Conservation (phyloP, 2,888 invertebrate genomes). For the Caenorhabditis virilis region DNA sequence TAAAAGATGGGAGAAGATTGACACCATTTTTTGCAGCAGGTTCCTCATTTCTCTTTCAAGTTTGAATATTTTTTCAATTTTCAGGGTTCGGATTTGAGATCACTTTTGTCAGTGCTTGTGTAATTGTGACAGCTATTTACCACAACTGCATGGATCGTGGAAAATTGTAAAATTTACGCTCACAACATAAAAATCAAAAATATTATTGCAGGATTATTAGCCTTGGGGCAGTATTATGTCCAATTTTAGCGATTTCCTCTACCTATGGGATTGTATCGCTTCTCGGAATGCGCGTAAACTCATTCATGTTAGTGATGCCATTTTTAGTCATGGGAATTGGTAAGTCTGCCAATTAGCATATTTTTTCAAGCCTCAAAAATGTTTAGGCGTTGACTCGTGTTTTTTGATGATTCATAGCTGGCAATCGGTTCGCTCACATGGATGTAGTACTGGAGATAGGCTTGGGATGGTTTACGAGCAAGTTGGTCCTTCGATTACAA, state of each 20-base stretch:
- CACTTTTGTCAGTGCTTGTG: slow-evolving; percentile 58
- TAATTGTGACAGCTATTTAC: slow-evolving; percentile 56
- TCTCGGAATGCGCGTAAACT: slow-evolving; percentile 59
- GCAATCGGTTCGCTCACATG: slow-evolving; percentile 54
- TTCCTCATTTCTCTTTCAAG: no score
- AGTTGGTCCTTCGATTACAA: slow-evolving; percentile 66
- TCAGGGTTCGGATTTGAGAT: slow-evolving; percentile 62
- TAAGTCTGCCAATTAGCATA: slow-evolving; percentile 12
- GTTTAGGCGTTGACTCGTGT: slow-evolving; percentile 61
- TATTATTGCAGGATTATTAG: slow-evolving; percentile 36
- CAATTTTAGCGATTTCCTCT: slow-evolving; percentile 63
- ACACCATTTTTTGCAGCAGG: slow-evolving; percentile 67
- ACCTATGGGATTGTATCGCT: slow-evolving; percentile 63
- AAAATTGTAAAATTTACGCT: slow-evolving; percentile 43
- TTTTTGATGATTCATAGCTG: slow-evolving; percentile 66
- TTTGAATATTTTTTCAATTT: no score
- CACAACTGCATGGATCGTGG: slow-evolving; percentile 58
- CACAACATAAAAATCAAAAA: not conserved
- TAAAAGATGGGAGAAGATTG: slow-evolving; percentile 61
- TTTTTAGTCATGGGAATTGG: slow-evolving; percentile 68
- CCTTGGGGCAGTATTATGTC: slow-evolving; percentile 58
- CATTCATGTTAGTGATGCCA: slow-evolving; percentile 67
- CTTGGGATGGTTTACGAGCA: slow-evolving; percentile 62
- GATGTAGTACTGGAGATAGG: slow-evolving; percentile 44
- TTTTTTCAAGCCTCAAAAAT: not conserved